Evolutionary conservation across 2,113 vertebrate species (phyloP), one percentile per base, ranked within the genome.

Genomic region (Syngnathus typhle): DNA sequence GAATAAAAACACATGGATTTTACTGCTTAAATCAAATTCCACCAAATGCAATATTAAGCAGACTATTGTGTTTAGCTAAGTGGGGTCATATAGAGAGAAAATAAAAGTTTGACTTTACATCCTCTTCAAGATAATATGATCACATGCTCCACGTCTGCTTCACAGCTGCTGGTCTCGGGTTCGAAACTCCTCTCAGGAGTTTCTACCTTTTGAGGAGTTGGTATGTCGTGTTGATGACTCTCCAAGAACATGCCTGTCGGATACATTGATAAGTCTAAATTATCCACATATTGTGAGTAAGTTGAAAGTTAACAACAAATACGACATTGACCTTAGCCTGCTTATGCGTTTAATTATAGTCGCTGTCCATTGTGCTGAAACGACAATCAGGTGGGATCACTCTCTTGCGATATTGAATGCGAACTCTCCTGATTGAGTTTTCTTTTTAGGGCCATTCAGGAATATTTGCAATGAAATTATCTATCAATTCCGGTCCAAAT

Each of bases 361-460:
- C 58, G 77, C 85, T 89, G 73, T 87, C 86, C 85, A 52, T 75
- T 79, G 86, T 88, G 69, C 85, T 87, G 84, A 88, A 85, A 74
- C 19, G 7, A 41, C 6, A 52, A n/a, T 38, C 47, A 71, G 71
- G 51, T 69, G 36, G 13, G 6, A 6, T 8, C 5, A 60, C 19
- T 27, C 5, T 13, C 23, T 27, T 55, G 11, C 23, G 4, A n/a
- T n/a, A 21, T 39, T 39, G 18, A 19, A 60, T 4, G 16, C 59
- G n/a, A 3, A n/a, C 16, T 19, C 43, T 7, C 7, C 12, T 19
- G 27, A 18, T 49, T 23, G 7, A 1, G 10, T 36, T 60, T 32
- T 32, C 27, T 32, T 32, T 32, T 32, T n/a, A 7, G 11, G 27
- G 15, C 1, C 13, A 58, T 32, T 58, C 36, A 9, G 6, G 13